phyloP scores from a whole-genome alignment of 2,797 vertebrate genomes.

The Eleutherodactylus coqui region DNA sequence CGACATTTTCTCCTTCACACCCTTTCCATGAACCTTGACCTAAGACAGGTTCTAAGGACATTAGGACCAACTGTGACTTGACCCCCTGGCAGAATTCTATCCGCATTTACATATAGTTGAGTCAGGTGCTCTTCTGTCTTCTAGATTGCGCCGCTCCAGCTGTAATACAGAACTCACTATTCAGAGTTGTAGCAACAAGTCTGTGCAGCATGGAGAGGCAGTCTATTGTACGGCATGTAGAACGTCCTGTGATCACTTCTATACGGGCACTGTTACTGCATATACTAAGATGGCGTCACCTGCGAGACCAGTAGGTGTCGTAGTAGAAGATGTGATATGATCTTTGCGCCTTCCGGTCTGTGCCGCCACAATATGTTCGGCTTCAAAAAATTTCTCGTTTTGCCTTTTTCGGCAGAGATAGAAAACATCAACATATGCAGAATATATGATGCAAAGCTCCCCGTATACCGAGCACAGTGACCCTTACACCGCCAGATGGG shows the following conservation, averaged over 20 bases:
- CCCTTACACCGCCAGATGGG: constrained; percentile 40
- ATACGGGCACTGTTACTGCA: too few species aligned
- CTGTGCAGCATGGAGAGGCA: neutral
- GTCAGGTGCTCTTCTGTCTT: too few species aligned
- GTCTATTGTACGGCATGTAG: neutral
- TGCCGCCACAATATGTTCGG: constrained; percentile 24
- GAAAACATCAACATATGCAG: constrained; percentile 18
- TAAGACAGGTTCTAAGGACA: too few species aligned
- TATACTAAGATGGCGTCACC: neutral
- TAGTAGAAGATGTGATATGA: neutral
- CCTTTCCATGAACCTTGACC: too few species aligned
- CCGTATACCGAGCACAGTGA: neutral
- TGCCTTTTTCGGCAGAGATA: neutral
- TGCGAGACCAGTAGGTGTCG: too few species aligned
- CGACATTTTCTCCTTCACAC: too few species aligned
- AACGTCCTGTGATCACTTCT: neutral
- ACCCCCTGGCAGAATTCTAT: too few species aligned
- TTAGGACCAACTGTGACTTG: too few species aligned
- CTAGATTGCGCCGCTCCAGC: too few species aligned
- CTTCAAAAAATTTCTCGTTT: constrained; percentile 12
- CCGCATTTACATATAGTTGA: too few species aligned
- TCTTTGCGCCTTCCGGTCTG: neutral
- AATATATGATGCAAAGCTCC: neutral
- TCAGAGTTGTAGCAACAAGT: neutral
- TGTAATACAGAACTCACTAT: too few species aligned